Evolutionary conservation across 1,140 invertebrate genomes (phyloP), one percentile per base, ranked within the genome.

Genomic region (Anastrepha ludens): DNA sequence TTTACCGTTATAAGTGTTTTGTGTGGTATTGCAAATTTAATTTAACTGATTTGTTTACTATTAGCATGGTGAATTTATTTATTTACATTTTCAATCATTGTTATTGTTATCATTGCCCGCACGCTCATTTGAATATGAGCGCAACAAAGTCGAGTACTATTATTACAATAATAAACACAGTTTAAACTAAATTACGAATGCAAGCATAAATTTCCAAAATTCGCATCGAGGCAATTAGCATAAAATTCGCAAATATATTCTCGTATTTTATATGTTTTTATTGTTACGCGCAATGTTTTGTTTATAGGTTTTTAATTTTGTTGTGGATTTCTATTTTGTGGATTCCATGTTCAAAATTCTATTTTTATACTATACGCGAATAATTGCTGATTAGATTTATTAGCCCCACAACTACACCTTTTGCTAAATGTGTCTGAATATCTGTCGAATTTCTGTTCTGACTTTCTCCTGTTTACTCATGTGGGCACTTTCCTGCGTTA

Each of bases 31-130:
- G 44, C 20, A 86, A 44, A 60, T 41, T 86, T 86, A 86, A 86
- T 86, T 86, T 86, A 60, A 60, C 44, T 60, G 85, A 86, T 86
- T 86, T 62, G 85, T 64, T 86, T 64, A 86, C 60, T 62, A 60
- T 86, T 86, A 62, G 41, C 20, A 47, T 64, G 20, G 59, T 55
- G 47, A 41, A 81, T 81, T 81, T 58, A 65, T 87, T 87, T 58
- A 65, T 87, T 87, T 64, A 55, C 60, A 87, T 87, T 87, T 29
- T 13, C n/a, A 64, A 58, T 60, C n/a, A 50, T 64, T 67, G 41
- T 87, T 87, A 59, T 87, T 64, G 50, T 87, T 87, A 20, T 87
- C 29, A 58, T 87, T 70, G 58, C 55, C 70, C 86, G 47, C 50
- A 47, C 64, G 44, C 44, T 87, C 59, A 60, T 55, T 87, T 70